Base-by-base conservation (phyloP, 1,140 invertebrate genomes). In the Xylocopa sonorina region DNA sequence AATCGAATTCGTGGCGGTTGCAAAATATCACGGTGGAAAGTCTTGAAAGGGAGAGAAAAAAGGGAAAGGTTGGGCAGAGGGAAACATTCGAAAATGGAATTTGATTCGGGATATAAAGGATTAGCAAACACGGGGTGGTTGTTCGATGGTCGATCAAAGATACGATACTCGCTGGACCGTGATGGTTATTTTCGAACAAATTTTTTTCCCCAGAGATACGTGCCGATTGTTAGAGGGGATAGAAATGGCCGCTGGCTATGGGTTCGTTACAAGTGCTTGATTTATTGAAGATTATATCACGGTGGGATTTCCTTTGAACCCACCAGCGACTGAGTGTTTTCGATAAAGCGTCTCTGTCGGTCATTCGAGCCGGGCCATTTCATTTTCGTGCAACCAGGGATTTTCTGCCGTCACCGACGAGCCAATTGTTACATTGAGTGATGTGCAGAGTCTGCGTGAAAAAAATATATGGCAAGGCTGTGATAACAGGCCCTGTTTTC, bases 271-370 rank as follows among this genome's bases (percentile, higher is more conserved):
- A 29, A 21, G 18, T n/a, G 41, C 24, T 48, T 66, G 43, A 66
- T 66, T 48, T 66, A 66, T 66, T n/a, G 43, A 66, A 66, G 63
- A 66, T 66, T 66, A 48, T 66, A 66, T 66, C 63, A 18, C 43
- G 16, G 27, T 46, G 63, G 43, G 63, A 66, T 66, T 66, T 66
- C 63, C 63, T 66, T 66, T 66, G 63, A 66, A 46, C 18, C 27
- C 29, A 48, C 29, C 43, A 29, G 29, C 43, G 43, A n/a, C 43
- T 48, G 41, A 66, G 43, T 66, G 12, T 48, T 66, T 66, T 66
- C n/a, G 43, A 66, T 66, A 66, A 29, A 55, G 63, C 29, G 41
- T 46, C 27, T 29, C 63, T 48, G 27, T 48, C 4, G 62, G 41
- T 21, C 29, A 10, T 64, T 64, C 41, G 38, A 27, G 16, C 27